Evolutionary conservation across 2,113 vertebrate species (phyloP).

Genomic region (Macquaria ambigua): DNA sequence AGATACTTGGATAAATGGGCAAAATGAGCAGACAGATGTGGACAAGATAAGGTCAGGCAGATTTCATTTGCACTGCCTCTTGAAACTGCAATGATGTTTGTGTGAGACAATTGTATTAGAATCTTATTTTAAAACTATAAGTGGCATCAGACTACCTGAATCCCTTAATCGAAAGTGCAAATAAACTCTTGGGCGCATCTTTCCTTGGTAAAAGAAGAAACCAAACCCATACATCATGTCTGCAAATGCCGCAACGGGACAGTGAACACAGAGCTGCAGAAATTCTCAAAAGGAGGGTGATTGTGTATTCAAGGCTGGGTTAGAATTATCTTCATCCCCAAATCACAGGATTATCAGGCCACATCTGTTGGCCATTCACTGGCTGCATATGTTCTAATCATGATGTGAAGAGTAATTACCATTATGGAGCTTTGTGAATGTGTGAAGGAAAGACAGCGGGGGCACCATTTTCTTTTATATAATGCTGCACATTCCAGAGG

Average conservation of each 20-base stretch:
- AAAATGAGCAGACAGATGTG: conserved; percentile 67
- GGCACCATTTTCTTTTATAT: conserved; percentile 40
- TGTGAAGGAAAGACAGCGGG: conserved; percentile 78
- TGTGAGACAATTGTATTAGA: conserved; percentile 13
- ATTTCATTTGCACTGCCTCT: conserved; percentile 42
- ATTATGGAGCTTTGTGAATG: conserved; percentile 79
- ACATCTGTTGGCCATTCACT: conserved; percentile 85
- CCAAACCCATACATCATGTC: conserved; percentile 23
- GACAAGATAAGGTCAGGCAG: conserved; percentile 57
- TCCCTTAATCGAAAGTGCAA: conserved; percentile 19
- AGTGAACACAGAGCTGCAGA: conserved; percentile 26
- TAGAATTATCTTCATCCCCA: conserved; percentile 70
- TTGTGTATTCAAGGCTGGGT: conserved; percentile 75
- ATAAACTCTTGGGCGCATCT: conserved; percentile 34
- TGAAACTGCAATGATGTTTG: conserved; percentile 19
- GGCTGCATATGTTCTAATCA: conserved; percentile 77
- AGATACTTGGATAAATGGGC: conserved; percentile 53
- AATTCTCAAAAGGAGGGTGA: conserved; percentile 61
- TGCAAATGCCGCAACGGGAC: conserved; percentile 37
- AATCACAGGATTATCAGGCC: conserved; percentile 76
- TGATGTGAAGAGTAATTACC: conserved; percentile 78
- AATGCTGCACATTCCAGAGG: conserved; percentile 70
- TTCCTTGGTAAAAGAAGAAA: conserved; percentile 3
- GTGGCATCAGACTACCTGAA: conserved; percentile 4
- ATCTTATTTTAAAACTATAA: conserved; percentile 39